Evolutionary conservation across 2,797 vertebrate species (phyloP).

Genomic region (Prunella strophiata): DNA sequence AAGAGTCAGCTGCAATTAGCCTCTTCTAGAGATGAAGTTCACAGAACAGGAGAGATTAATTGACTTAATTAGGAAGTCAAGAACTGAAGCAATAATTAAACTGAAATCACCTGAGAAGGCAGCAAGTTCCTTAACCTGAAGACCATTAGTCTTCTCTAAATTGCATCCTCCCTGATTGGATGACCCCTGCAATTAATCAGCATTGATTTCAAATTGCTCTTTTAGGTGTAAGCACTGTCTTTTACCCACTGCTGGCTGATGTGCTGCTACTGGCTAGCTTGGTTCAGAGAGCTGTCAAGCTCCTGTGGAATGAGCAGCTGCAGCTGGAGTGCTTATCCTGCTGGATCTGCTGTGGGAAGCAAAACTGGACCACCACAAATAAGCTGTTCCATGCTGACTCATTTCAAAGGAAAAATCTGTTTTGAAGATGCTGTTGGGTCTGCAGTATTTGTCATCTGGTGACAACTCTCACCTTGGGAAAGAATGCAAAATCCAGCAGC

Average conservation of each 20-base stretch:
- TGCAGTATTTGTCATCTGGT: background rate
- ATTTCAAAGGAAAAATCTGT: constrained; percentile 41
- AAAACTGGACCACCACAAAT: constrained; percentile 59
- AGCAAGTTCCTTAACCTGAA: constrained; percentile 19
- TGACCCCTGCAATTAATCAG: constrained; percentile 40
- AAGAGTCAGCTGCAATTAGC: constrained; percentile 50
- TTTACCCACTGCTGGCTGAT: background rate
- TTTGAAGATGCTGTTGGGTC: background rate
- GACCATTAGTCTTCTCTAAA: constrained; percentile 50
- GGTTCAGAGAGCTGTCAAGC: background rate
- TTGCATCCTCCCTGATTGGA: constrained; percentile 8
- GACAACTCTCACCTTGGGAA: background rate
- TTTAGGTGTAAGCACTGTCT: background rate
- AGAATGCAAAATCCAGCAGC: background rate
- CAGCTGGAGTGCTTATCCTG: constrained; percentile 40
- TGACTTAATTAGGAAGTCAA: constrained; percentile 51
- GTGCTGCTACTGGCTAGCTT: background rate
- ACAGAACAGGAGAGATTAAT: constrained; percentile 30
- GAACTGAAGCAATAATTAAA: constrained; percentile 28
- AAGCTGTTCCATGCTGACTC: constrained; percentile 48
- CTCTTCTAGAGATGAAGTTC: constrained; percentile 18
- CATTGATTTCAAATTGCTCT: constrained; percentile 49
- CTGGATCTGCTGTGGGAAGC: constrained; percentile 53
- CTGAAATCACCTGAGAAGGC: background rate
- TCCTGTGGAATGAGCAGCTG: constrained; percentile 17